Evolutionary conservation across 2,797 vertebrate species (phyloP), one percentile per base, ranked within the genome.

Genomic region (Typhlichthys eigenmanni): DNA sequence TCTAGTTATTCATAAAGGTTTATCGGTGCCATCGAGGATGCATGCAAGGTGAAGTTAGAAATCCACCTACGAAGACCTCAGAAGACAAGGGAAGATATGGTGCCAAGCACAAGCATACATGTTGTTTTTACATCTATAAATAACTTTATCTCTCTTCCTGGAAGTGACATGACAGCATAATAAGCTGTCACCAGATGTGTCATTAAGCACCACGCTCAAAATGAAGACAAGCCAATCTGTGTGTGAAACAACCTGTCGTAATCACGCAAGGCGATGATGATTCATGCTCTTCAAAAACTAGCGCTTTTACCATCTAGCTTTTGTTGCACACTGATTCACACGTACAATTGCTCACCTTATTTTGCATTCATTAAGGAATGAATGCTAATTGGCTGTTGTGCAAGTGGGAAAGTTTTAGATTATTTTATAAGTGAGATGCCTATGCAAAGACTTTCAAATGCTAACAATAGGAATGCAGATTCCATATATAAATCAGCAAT

Each of bases 51-150:
- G n/a, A 56, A 46, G 43, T 19, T 17, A 45, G 19, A 45, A 57
- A 47, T 4, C 46, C 34, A 12, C 49, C 66, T 10, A 32, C 47
- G 29, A 59, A 60, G n/a, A 11, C 24, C 4, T 50, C 5, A 19
- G 14, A 65, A 71, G 32, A 50, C 34, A 38, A 7, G 57, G 58
- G 47, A 82, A 66, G 62, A 60, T 49, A 78, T 38, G 11, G 32
- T 84, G 88, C 87, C 16, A 17, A 88, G 86, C 4, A 61, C 69
- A 67, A 60, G 89, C 89, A 89, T 92, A 91, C 92, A 83, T 81
- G 68, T 4, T 45, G 49, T 80, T 78, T 73, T 85, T 83, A 75
- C 59, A 72, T 74, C 85, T 92, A 90, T 91, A 92, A 94, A 94
- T 92, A 88, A 64, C 74, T 19, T 51, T 32, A 1, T 9, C 34